Conservation (phyloP, 64 coral and sea anemone species). For the Trachythela sp. region DNA sequence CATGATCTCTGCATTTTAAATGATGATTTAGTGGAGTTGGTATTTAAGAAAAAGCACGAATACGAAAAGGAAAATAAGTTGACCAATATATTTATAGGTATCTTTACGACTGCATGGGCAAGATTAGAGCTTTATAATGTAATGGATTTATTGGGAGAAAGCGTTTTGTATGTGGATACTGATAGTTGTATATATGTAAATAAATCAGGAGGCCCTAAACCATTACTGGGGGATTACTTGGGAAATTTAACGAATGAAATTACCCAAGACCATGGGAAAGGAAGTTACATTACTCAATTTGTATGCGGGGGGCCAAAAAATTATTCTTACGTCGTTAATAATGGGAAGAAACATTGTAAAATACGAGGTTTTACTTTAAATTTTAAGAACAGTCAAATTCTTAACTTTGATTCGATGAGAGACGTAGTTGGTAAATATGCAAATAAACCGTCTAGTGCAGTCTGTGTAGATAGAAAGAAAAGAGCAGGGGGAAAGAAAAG, state of each 20-base stretch:
- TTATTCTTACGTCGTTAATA: not conserved
- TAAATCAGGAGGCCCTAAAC: not conserved
- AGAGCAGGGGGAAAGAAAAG: not conserved
- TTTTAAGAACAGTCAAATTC: slow-evolving; percentile 33
- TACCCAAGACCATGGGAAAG: not conserved
- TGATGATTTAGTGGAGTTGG: not conserved
- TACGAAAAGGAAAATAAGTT: not conserved
- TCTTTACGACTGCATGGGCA: not conserved
- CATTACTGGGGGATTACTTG: not conserved
- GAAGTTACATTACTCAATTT: not conserved
- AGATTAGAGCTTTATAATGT: not conserved
- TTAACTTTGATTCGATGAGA: slow-evolving; percentile 29
- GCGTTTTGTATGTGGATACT: not conserved
- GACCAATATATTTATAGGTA: not conserved
- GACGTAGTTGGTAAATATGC: slow-evolving; percentile 32
- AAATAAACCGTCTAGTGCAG: no score
- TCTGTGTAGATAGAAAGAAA: no score
- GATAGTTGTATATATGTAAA: not conserved
- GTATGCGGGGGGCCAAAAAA: not conserved
- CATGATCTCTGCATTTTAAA: slow-evolving; percentile 12
- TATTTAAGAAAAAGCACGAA: not conserved
- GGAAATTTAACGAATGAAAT: no score
- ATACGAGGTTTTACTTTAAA: slow-evolving; percentile 22
- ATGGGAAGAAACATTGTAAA: slow-evolving; percentile 10
- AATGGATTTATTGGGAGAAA: not conserved